Percentiles rank a stretch among this genome's conserved stretches.
These are phyloP conservation scores for Phodopus roborovskii DNA, from an alignment of 2,113 vertebrate genomes.

Conservation along the genomic window DNA sequence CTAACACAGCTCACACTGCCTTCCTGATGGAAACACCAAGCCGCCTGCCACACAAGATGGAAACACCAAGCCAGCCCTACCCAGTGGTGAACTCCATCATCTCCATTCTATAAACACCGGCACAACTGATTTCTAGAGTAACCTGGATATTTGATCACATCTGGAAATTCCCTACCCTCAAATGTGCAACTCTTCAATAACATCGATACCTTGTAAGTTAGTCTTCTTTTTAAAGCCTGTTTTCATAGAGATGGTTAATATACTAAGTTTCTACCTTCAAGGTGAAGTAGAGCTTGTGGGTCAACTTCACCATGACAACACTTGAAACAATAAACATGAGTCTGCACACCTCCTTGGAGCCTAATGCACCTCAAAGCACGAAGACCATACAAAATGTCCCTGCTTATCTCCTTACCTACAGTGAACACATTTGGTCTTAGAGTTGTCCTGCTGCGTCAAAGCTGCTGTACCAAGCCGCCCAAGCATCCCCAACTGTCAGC, in stretches of 20 bases:
- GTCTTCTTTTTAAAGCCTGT: not conserved
- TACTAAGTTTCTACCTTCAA: not conserved
- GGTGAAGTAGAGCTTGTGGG: not conserved
- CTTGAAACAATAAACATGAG: not conserved
- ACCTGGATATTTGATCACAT: not conserved
- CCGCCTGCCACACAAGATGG: not conserved
- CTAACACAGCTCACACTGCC: not conserved
- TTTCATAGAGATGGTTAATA: not conserved
- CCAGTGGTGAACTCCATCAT: not conserved
- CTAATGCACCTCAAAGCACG: not conserved
- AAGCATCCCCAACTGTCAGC: not conserved
- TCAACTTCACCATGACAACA: not conserved
- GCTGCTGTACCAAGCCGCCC: not conserved
- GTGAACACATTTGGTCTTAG: not conserved
- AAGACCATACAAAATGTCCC: not conserved
- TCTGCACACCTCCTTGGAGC: not conserved
- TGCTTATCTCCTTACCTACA: not conserved
- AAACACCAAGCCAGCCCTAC: conserved; percentile 5
- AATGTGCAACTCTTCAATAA: not conserved
- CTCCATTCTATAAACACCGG: not conserved
- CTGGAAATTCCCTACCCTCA: not conserved
- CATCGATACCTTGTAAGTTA: not conserved
- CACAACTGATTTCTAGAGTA: conserved; percentile 2
- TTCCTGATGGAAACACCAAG: not conserved
- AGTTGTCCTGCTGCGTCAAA: not conserved